Percentiles rank a stretch among this genome's conserved stretches.
phyloP scores from a whole-genome alignment of 2,113 vertebrate genomes.

The Theristicus caerulescens region DNA sequence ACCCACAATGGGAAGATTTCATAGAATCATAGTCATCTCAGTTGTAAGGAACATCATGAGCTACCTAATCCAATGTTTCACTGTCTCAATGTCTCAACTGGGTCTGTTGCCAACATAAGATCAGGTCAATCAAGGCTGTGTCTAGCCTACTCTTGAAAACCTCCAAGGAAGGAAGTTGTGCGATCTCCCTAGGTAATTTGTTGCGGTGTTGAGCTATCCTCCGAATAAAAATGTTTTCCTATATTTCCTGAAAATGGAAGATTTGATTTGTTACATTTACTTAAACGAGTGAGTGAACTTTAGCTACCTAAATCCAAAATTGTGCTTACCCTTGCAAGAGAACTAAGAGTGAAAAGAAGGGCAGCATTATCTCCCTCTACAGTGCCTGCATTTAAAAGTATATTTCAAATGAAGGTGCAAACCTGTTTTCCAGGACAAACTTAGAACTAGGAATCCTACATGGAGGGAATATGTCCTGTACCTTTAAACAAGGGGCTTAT shows the following conservation, averaged over 20 bases:
- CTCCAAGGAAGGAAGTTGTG: neutral
- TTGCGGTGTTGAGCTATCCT: neutral
- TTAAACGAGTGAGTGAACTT: neutral
- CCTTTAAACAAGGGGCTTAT: neutral
- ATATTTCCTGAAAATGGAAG: neutral
- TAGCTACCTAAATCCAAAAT: neutral
- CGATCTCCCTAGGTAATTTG: fast-evolving
- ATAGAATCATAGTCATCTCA: neutral
- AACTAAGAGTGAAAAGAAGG: neutral
- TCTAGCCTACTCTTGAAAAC: neutral
- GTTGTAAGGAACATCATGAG: neutral
- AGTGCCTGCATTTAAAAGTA: neutral
- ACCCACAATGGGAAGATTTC: neutral
- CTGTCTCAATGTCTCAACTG: no score
- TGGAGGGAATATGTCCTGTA: neutral
- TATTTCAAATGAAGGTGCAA: neutral
- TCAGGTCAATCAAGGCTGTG: neutral
- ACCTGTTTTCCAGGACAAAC: neutral
- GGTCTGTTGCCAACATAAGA: neutral
- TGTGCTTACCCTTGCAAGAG: neutral
- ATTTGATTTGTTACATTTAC: neutral
- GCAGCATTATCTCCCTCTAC: neutral
- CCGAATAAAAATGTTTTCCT: neutral
- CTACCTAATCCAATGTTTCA: neutral
- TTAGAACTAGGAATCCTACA: neutral